Evolutionary conservation across 2,888 invertebrate genomes (phyloP), one percentile per base, ranked within the genome.

Genomic region (Pheosia tremula): DNA sequence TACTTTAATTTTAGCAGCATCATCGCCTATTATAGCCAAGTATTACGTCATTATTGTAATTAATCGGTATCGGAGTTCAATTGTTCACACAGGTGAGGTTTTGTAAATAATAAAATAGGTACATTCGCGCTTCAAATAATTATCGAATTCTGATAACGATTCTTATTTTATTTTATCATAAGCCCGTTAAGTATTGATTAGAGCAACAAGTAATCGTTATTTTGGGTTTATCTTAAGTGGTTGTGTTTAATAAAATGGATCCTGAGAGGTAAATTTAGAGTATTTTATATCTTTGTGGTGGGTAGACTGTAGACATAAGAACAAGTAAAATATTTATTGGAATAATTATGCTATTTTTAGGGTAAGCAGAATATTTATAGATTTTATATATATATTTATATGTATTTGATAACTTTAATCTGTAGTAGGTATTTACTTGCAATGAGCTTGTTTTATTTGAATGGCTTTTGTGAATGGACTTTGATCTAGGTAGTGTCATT

Each of bases 31-130:
- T 71, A 63, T 68, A 69, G 39, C 36, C 58, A 37, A 55, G 54
- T 37, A 39, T 66, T 72, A 73, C 72, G 69, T 75, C 68, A 76
- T 71, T 65, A 62, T 68, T 75, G 68, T 67, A 58, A 43, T 54
- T 56, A 56, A 63, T 55, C 37, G 53, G 11, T 37, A 53, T 53
- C 53, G 3, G 50, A 53, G 49, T 56, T 37, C 6, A 56, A 60
- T 59, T 63, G 64, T 56, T 68, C 62, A 60, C 13, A 13, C 43
- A 57, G 68, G 72, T 72, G 65, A 75, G 75, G 72, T 59, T 58
- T 61, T 56, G 49, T 36, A 10, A 9, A 37, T 53, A 7, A 53
- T 37, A 53, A 24, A 53, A 11, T 49, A 49, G 36, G 7, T 9
- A 24, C 24, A 24, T 24, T 24, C 24, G 24, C 2, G 24, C 24